Base-by-base conservation (phyloP, 2,113 vertebrate species). In the Bos javanicus region DNA sequence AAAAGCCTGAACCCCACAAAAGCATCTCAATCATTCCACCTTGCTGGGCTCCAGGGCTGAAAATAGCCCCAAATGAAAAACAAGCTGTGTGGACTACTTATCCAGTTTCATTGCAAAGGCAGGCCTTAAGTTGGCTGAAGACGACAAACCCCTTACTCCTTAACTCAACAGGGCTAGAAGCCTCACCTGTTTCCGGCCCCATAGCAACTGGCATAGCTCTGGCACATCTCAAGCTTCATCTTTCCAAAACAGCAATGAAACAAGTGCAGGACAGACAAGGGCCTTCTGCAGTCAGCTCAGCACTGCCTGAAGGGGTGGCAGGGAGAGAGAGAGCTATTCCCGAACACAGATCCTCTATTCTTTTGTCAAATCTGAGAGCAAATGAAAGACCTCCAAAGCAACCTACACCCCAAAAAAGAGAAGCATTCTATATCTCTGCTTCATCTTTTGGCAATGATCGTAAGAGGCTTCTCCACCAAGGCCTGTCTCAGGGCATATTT, bases 51-150 rank as follows among this genome's bases (percentile, higher is more conserved):
- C 97, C 81, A 98, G 1, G 17, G 98, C 98, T 97, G 96, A 98
- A 99, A 99, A 98, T 98, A 98, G 98, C 89, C 93, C 33, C 6
- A 82, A 90, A 98, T 98, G 98, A 97, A 98, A 98, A 98, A 97
- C 94, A 97, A 98, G 93, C 98, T 96, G 71, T 96, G 8, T 91
- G 93, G 93, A 97, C 97, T 97, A 96, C 94, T 81, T 85, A 97
- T 81, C 83, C 96, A 74, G 91, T 88, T 71, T 1, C 59, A 97
- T 5, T 4, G 56, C 94, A 97, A 90, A 7, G 33, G 95, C 90
- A 98, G 83, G 90, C 78, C 67, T 26, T 0, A 28, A 96, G 91
- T 97, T 95, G 76, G 50, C 21, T 85, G 56, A 96, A 80, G 0
- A 93, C 88, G 48, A 97, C 96, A 96, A 92, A 81, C 59, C 2